Conservation (phyloP, 2,888 invertebrate genomes). For the Craniophora ligustri region DNA sequence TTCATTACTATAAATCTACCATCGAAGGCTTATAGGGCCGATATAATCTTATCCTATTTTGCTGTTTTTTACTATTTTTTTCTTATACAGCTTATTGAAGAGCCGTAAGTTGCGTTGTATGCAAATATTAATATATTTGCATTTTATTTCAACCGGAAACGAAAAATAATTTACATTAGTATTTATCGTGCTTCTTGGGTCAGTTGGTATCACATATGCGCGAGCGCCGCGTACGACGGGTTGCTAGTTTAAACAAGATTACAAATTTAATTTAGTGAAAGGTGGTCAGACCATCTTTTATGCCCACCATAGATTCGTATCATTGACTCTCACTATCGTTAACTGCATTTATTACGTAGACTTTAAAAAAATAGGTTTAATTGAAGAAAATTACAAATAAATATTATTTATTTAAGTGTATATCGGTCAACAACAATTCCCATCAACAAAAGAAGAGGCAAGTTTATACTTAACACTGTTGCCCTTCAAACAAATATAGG, state of each 20-base stretch:
- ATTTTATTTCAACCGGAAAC: slow-evolving; percentile 33
- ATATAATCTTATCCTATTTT: no score
- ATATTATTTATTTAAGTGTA: no score
- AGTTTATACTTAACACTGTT: no score
- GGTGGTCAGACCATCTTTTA: slow-evolving; percentile 33
- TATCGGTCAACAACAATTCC: no score
- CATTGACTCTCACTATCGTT: slow-evolving; percentile 5
- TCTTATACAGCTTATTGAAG: background rate
- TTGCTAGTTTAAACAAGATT: slow-evolving; percentile 20
- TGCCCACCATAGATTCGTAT: slow-evolving; percentile 23
- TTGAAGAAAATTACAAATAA: no score
- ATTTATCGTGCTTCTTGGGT: slow-evolving; percentile 18
- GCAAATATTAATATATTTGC: slow-evolving; percentile 7
- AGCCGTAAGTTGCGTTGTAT: no score
- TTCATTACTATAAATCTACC: no score
- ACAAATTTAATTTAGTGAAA: slow-evolving; percentile 50
- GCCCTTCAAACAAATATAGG: no score
- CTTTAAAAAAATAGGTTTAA: no score
- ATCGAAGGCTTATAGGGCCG: no score
- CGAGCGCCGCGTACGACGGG: slow-evolving; percentile 24
- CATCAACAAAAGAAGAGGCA: no score
- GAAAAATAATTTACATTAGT: slow-evolving; percentile 30
- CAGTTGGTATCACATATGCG: slow-evolving; percentile 19
- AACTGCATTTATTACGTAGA: background rate
- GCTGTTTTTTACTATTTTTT: no score